Conservation (phyloP, 1,140 invertebrate genomes). For the Drosophila erecta region DNA sequence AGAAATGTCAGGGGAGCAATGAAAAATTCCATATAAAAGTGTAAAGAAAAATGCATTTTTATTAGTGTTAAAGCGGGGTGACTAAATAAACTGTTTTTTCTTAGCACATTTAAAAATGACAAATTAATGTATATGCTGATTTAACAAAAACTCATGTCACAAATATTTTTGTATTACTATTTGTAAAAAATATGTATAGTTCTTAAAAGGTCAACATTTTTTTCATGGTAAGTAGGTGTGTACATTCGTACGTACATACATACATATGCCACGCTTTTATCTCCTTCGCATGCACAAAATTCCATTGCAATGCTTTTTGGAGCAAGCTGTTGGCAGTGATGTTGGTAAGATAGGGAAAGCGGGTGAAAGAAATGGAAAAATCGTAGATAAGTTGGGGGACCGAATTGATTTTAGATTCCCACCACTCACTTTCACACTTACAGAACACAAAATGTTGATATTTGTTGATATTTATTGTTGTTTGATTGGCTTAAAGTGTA, state of each 20-base stretch:
- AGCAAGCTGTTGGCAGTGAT: conserved; percentile 13
- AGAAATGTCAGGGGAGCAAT: background rate
- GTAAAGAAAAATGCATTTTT: too few species aligned
- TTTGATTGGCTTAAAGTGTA: conserved; percentile 3
- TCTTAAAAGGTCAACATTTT: background rate
- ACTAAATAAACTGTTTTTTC: too few species aligned
- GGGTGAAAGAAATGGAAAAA: background rate
- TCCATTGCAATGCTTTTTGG: conserved; percentile 14
- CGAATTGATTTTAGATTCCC: conserved; percentile 3
- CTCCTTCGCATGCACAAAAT: conserved; percentile 12
- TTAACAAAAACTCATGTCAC: too few species aligned
- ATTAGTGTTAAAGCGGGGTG: too few species aligned
- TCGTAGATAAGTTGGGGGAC: background rate
- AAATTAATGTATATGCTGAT: too few species aligned
- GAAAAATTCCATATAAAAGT: too few species aligned
- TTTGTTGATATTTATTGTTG: background rate
- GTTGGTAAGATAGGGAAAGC: conserved; percentile 7
- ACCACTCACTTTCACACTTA: conserved; percentile 1
- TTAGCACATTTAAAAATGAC: too few species aligned
- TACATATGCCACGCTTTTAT: conserved; percentile 15
- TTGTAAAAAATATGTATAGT: too few species aligned
- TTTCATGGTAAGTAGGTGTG: background rate
- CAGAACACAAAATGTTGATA: background rate
- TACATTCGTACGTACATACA: conserved; percentile 2
- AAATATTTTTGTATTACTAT: too few species aligned